Percentiles rank a stretch among this genome's conserved stretches.
Conservation (phyloP, 2,888 invertebrate species). For the Latheticus oryzae region DNA sequence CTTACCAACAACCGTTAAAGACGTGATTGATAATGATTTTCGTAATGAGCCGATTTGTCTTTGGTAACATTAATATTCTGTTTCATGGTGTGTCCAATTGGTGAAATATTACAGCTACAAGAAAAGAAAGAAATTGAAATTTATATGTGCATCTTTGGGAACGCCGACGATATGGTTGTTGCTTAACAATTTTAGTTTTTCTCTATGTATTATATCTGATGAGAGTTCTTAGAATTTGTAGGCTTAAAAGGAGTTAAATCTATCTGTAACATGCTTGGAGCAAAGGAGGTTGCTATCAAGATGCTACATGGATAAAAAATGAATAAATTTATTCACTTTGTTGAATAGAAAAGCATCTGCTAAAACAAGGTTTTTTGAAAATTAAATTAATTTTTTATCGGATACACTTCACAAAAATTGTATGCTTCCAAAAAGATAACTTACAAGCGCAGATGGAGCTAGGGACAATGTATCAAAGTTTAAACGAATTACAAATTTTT, state of each 20-base stretch:
- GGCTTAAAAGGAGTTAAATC: constrained; percentile 1
- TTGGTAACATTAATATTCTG: constrained; percentile 7
- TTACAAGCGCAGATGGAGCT: too few relatives aligned
- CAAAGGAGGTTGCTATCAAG: too few relatives aligned
- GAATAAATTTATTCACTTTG: too few relatives aligned
- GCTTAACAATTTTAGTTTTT: constrained; percentile 23
- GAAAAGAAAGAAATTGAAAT: constrained; percentile 22
- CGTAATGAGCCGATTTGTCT: constrained; percentile 14
- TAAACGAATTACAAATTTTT: too few relatives aligned
- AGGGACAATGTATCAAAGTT: too few relatives aligned
- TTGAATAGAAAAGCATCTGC: too few relatives aligned
- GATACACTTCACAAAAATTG: too few relatives aligned
- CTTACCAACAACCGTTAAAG: constrained; percentile 6
- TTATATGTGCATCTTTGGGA: constrained; percentile 17
- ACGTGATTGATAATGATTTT: neutral
- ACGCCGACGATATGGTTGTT: constrained; percentile 18
- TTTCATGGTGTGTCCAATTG: constrained; percentile 15
- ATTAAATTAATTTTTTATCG: too few relatives aligned
- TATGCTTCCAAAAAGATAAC: too few relatives aligned
- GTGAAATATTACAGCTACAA: constrained; percentile 13
- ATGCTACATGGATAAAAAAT: too few relatives aligned
- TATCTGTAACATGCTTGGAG: constrained; percentile 8
- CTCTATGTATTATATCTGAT: constrained; percentile 1
- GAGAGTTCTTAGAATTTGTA: constrained; percentile 17
- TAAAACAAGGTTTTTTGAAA: too few relatives aligned